Evolutionary conservation across 2,797 vertebrate species (phyloP), one percentile per base, ranked within the genome.

Genomic region (Anas bahamensis): DNA sequence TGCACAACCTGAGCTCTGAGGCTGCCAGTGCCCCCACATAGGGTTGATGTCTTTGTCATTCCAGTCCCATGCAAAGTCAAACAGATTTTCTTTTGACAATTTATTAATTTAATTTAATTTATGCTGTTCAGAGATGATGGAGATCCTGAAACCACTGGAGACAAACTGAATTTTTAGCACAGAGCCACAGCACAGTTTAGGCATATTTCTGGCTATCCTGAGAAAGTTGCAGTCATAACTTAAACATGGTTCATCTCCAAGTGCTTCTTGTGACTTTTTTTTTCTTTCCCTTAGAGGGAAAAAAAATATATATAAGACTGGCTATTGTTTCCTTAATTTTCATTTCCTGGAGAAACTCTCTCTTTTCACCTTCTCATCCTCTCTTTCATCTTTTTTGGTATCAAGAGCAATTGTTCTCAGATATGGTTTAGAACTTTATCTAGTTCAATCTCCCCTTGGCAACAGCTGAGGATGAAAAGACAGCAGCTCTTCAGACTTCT

Each of bases 341-440:
- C 52, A 93, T 76, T 86, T 42, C 50, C 7, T 7, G 5, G 52
- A 83, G 37, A 46, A 42, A 85, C 9, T 65, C 1, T 83, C 28
- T 71, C 35, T 59, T 92, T 93, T 85, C 46, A 83, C 26, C 21
- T 89, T 41, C 37, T 81, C 71, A 89, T 72, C n/a, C 72, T 93
- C 83, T 87, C 88, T 92, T 96, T 93, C 65, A 55, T 42, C 59
- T 91, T 92, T 94, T 91, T 48, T 73, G 91, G 37, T 52, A 88
- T 93, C 69, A 78, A 57, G 24, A 94, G 61, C 9, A 15, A 86
- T 93, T 93, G 82, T 53, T 88, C 86, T 93, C 31, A 48, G 72
- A 72, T 63, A 90, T 39, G 60, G 41, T 94, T 93, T 88, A 93
- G 82, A 74, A 86, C 73, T 66, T 93, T 94, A 94, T 88, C 63